These are phyloP conservation scores for Megalopta genalis DNA, from an alignment of 1,140 invertebrate species.

Conservation along the genomic window DNA sequence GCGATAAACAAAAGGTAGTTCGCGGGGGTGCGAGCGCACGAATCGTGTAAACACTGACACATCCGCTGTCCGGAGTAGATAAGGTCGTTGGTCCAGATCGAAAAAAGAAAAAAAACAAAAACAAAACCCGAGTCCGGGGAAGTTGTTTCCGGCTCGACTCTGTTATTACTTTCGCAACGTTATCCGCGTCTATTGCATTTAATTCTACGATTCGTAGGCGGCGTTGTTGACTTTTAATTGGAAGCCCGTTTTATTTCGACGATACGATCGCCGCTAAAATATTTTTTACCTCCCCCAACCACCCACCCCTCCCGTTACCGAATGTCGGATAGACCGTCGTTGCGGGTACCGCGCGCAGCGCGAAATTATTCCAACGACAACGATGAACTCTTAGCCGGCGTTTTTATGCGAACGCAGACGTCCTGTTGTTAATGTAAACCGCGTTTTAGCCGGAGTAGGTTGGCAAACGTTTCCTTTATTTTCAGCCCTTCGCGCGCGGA, in stretches of 20 bases:
- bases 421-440: too few species aligned
- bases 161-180: constrained; percentile 19
- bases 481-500: too few species aligned
- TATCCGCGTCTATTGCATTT: constrained; percentile 13
- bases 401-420: too few species aligned
- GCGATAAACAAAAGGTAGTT: constrained; percentile 23
- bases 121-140: neutral
- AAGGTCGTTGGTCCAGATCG: constrained; percentile 23
- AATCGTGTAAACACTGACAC: constrained; percentile 18
- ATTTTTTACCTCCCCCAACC: neutral
- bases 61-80: neutral
- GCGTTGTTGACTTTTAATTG: constrained; percentile 3
- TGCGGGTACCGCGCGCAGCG: neutral
- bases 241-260: neutral
- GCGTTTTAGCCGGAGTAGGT: too few species aligned
- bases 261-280: neutral
- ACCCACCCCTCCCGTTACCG: too few species aligned
- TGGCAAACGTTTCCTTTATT: too few species aligned
- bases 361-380: too few species aligned
- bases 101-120: constrained; percentile 5
- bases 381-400: too few species aligned
- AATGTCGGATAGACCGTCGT: neutral
- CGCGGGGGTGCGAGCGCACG: neutral
- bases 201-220: neutral
- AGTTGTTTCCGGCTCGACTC: neutral